phyloP scores from a whole-genome alignment of 2,888 invertebrate genomes.

The Aplocera efformata region DNA sequence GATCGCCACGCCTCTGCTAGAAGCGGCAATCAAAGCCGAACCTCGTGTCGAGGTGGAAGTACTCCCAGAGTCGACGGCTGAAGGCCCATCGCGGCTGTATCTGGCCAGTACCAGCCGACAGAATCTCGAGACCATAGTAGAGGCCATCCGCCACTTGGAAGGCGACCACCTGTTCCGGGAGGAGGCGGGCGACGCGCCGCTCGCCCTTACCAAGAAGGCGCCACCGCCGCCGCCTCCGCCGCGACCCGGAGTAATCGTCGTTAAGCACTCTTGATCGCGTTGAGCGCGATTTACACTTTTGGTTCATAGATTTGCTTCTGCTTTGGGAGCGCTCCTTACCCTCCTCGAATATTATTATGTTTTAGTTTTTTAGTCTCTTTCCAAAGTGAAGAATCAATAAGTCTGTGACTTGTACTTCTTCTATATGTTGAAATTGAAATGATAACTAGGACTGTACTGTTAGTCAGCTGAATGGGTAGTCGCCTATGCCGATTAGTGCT shows the following conservation, averaged over 20 bases:
- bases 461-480: conserved; percentile 54
- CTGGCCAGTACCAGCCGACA: conserved; percentile 88
- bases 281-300: conserved; percentile 45
- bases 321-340: conserved; percentile 60
- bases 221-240: conserved; percentile 78
- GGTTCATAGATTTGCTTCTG: conserved; percentile 51
- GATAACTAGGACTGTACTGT: conserved; percentile 50
- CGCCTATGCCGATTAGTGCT: conserved; percentile 61
- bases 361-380: conserved; percentile 72
- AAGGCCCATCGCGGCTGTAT: conserved; percentile 65
- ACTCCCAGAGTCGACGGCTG: conserved; percentile 76
- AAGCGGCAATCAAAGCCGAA: conserved; percentile 93
- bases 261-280: conserved; percentile 89
- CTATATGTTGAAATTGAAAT: conserved; percentile 56
- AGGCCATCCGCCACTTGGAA: conserved; percentile 98
- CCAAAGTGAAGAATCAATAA: conserved; percentile 78
- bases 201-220: conserved; percentile 79
- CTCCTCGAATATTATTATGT: conserved; percentile 77
- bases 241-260: conserved; percentile 94
- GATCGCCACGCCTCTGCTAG: conserved; percentile 85
- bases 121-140: conserved; percentile 98
- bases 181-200: conserved; percentile 81
- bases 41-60: conserved; percentile 90
- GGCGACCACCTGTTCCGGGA: conserved; percentile 96
- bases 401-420: conserved; percentile 72